phyloP scores from a whole-genome alignment of 1,140 invertebrate species.

The Tetramorium parvispinum region DNA sequence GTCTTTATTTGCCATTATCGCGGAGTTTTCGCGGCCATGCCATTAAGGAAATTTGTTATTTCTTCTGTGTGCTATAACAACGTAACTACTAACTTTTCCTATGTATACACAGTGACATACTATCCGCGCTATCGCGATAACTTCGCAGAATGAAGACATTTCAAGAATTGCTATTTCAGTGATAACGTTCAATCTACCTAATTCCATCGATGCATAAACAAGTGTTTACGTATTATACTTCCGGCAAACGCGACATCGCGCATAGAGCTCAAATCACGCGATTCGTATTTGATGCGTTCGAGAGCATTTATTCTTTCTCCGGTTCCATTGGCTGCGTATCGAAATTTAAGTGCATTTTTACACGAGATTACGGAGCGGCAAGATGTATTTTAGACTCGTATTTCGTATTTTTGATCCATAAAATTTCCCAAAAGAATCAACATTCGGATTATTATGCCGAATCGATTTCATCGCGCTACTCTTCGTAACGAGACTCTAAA shows the following conservation, averaged over 20 bases:
- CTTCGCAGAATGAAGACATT: neutral
- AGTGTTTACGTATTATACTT: neutral
- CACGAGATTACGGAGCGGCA: neutral
- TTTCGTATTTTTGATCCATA: neutral
- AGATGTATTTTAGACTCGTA: neutral
- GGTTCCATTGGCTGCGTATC: neutral
- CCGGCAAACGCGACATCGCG: neutral
- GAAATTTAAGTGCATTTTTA: neutral
- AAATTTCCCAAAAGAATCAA: neutral
- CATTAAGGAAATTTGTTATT: neutral
- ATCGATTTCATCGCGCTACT: neutral
- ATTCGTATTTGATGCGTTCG: neutral
- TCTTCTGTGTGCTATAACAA: neutral
- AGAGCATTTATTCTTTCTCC: slow-evolving; percentile 4
- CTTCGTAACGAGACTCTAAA: neutral
- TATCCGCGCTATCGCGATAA: neutral
- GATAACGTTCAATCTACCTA: neutral
- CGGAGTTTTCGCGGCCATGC: neutral
- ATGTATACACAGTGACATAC: neutral
- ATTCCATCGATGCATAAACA: neutral
- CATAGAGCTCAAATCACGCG: neutral
- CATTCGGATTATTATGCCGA: neutral
- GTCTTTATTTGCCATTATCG: neutral
- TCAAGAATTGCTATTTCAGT: neutral
- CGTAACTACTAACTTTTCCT: neutral